Evolutionary conservation across 2,888 invertebrate genomes (phyloP).

Genomic region (Cheilosia impressa): DNA sequence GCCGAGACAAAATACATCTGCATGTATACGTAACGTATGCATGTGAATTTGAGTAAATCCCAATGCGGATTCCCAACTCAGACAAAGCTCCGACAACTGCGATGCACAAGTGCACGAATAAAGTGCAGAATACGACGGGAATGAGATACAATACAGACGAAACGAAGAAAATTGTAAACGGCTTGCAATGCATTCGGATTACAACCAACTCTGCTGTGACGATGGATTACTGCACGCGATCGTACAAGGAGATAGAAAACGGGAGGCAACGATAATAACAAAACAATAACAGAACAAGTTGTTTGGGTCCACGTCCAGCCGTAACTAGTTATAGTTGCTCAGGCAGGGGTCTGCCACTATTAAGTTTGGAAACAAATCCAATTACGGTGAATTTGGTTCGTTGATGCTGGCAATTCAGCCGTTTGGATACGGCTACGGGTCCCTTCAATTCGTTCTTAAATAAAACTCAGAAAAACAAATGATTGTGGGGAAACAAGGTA

Average conservation of each 20-base stretch:
- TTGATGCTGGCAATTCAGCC: too few relatives aligned
- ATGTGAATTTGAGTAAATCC: slow-evolving; percentile 17
- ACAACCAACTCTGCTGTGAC: slow-evolving; percentile 42
- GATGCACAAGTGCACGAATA: not conserved
- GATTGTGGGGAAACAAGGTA: too few relatives aligned
- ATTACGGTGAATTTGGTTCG: too few relatives aligned
- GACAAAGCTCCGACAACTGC: not conserved
- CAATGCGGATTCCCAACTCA: slow-evolving; percentile 4
- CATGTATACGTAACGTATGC: too few relatives aligned
- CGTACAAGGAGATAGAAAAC: slow-evolving; percentile 40
- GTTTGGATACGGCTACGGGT: too few relatives aligned
- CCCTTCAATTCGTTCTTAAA: too few relatives aligned
- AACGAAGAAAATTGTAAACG: slow-evolving; percentile 54
- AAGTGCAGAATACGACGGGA: not conserved
- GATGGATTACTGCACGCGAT: slow-evolving; percentile 68
- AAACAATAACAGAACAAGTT: slow-evolving; percentile 62
- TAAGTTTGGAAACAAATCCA: not conserved
- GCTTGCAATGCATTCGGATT: slow-evolving; percentile 47
- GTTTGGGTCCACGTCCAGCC: slow-evolving; percentile 38
- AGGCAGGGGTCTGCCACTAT: slow-evolving; percentile 16
- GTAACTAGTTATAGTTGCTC: not conserved
- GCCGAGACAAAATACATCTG: slow-evolving; percentile 53
- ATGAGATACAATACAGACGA: slow-evolving; percentile 4
- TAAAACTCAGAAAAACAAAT: too few relatives aligned
- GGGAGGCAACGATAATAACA: slow-evolving; percentile 5